Evolutionary conservation across 2,113 vertebrate species (phyloP).

Genomic region (Motacilla alba): DNA sequence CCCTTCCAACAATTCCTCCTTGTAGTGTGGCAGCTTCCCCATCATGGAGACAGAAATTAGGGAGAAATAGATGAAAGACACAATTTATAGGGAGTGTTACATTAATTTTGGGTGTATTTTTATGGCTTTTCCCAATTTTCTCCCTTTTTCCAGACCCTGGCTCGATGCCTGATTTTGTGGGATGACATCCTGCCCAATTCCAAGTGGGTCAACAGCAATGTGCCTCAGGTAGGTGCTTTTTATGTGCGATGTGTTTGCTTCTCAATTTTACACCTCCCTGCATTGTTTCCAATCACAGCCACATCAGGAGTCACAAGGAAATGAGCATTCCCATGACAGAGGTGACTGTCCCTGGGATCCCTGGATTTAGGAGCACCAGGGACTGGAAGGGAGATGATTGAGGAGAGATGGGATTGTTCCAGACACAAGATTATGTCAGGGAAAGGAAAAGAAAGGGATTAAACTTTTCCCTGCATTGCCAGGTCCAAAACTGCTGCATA

Average conservation of each 20-base stretch:
- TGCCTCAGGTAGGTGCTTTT: slow-evolving; percentile 85
- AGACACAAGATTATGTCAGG: background rate
- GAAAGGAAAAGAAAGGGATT: background rate
- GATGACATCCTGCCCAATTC: slow-evolving; percentile 94
- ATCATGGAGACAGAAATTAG: background rate
- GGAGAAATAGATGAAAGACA: background rate
- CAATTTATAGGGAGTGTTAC: background rate
- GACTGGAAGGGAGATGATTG: background rate
- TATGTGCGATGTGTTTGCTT: background rate
- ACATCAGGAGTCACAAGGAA: background rate
- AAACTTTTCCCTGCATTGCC: background rate
- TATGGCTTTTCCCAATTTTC: background rate
- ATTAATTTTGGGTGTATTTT: background rate
- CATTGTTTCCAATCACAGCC: rapidly evolving
- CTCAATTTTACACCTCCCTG: background rate
- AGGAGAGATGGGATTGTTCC: background rate
- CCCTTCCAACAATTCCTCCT: background rate
- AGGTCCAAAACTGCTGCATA: background rate
- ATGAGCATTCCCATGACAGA: rapidly evolving
- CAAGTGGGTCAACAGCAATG: slow-evolving; percentile 95
- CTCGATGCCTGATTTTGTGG: slow-evolving; percentile 96
- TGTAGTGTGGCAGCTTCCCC: background rate
- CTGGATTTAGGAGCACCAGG: background rate
- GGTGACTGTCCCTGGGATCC: background rate
- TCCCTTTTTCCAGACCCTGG: slow-evolving; percentile 81